Percentiles rank a stretch among this genome's conserved stretches.
These are phyloP conservation scores for Cosmia trapezina DNA, from an alignment of 2,888 invertebrate genomes.

Conservation along the genomic window DNA sequence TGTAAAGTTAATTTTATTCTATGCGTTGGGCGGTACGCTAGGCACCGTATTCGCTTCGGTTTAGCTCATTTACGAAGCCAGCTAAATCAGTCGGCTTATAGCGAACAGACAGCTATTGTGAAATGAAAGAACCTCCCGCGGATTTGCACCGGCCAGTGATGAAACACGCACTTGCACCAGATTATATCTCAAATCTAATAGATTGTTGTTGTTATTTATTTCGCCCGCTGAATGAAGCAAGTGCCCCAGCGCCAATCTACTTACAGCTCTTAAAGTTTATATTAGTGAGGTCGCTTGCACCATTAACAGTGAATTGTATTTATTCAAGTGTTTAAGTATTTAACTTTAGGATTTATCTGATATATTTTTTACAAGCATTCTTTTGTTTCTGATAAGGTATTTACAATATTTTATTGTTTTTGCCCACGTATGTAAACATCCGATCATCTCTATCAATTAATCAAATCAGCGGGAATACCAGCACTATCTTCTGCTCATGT, in stretches of 20 bases:
- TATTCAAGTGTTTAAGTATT: conserved; percentile 4
- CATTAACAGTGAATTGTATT: conserved; percentile 21
- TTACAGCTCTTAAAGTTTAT: conserved; percentile 54
- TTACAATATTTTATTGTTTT: conserved; percentile 7
- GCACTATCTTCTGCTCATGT: conserved; percentile 55
- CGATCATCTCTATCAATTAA: conserved; percentile 25
- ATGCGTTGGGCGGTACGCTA: conserved; percentile 74
- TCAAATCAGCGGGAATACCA: conserved; percentile 65
- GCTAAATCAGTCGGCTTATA: conserved; percentile 79
- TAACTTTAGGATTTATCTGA: conserved; percentile 1
- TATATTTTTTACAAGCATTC: conserved; percentile 4
- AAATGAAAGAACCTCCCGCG: conserved; percentile 80
- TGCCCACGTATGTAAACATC: conserved; percentile 28
- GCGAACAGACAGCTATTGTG: conserved; percentile 76
- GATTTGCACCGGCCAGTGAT: conserved; percentile 76
- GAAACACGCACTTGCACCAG: conserved; percentile 79
- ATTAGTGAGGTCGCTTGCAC: conserved; percentile 41
- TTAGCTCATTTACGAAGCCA: conserved; percentile 79
- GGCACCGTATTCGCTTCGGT: conserved; percentile 79
- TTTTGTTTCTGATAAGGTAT: conserved; percentile 14
- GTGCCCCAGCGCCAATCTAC: conserved; percentile 56
- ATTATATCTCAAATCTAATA: conserved; percentile 79
- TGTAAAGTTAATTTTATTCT: conserved; percentile 69
- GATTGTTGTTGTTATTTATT: conserved; percentile 76
- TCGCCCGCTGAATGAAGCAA: conserved; percentile 72